These are phyloP conservation scores for Rhodeus uyekii DNA, from an alignment of 2,797 vertebrate genomes.

Conservation along the genomic window DNA sequence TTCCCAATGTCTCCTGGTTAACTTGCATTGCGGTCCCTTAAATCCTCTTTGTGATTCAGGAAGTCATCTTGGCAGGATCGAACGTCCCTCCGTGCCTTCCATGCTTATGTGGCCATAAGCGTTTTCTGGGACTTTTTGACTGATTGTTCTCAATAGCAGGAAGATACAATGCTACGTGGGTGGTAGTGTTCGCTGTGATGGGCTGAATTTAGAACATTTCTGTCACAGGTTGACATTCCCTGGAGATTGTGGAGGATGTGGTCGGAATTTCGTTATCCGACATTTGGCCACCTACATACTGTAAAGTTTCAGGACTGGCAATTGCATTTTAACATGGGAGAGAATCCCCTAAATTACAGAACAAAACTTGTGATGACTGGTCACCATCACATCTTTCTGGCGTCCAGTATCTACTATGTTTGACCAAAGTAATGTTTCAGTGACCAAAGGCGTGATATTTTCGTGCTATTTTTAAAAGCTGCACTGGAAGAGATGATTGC, in stretches of 20 bases:
- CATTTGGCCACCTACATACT: background rate
- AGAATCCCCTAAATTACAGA: background rate
- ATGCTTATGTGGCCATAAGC: slow-evolving; percentile 56
- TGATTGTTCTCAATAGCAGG: slow-evolving; percentile 44
- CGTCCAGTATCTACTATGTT: background rate
- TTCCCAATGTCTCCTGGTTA: slow-evolving; percentile 60
- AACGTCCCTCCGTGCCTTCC: slow-evolving; percentile 63
- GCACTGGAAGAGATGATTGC: no score
- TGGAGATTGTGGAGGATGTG: slow-evolving; percentile 35
- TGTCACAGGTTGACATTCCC: slow-evolving; percentile 23
- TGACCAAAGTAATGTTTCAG: background rate
- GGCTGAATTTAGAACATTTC: background rate
- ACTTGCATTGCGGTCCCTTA: slow-evolving; percentile 57
- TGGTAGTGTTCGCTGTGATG: background rate
- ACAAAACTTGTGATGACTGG: background rate
- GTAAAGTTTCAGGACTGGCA: background rate
- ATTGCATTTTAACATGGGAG: background rate
- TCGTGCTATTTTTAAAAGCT: no score
- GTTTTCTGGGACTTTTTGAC: slow-evolving; percentile 38
- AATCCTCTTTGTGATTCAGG: slow-evolving; percentile 57
- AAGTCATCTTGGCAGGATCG: slow-evolving; percentile 57
- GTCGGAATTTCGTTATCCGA: background rate
- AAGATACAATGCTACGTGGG: slow-evolving; percentile 32
- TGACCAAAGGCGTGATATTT: no score
- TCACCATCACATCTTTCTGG: background rate